phyloP scores from a whole-genome alignment of 92 coral and sea anemone genomes.

The Paramuricea clavata region DNA sequence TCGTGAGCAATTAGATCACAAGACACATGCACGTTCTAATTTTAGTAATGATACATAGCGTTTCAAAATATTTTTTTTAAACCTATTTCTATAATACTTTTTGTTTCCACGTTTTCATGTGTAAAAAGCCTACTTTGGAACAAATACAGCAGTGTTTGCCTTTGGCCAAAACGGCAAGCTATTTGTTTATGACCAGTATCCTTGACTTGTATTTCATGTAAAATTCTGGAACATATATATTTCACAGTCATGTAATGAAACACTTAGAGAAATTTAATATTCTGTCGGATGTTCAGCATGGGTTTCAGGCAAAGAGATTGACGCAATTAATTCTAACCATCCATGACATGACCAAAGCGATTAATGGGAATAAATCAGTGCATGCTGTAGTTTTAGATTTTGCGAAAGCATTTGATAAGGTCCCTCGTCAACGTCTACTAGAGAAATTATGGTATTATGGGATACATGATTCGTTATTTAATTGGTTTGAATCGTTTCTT shows the following conservation, averaged over 20 bases:
- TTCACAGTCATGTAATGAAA: conserved; percentile 71
- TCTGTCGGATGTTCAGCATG: conserved; percentile 69
- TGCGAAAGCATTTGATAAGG: not conserved
- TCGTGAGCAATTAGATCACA: no score
- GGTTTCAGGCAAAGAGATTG: conserved; percentile 14
- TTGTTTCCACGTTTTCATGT: no score
- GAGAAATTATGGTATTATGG: conserved; percentile 14
- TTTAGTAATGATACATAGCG: no score
- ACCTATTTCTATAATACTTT: no score
- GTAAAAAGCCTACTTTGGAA: no score
- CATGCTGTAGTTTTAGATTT: conserved; percentile 64
- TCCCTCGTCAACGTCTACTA: conserved; percentile 56
- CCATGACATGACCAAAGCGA: conserved; percentile 54
- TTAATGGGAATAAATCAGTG: conserved; percentile 47
- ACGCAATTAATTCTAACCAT: conserved; percentile 53
- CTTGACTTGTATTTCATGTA: conserved; percentile 62
- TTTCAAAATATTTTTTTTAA: no score
- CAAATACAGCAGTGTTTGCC: no score
- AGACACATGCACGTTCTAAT: no score
- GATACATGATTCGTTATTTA: conserved; percentile 40
- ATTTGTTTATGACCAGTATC: conserved; percentile 70
- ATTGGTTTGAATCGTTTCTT: conserved; percentile 59
- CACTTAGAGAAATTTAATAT: conserved; percentile 55
- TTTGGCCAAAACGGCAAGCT: no score
- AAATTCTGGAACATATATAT: conserved; percentile 62